Evolutionary conservation across 2,797 vertebrate species (phyloP).

Genomic region (Chromis chromis): DNA sequence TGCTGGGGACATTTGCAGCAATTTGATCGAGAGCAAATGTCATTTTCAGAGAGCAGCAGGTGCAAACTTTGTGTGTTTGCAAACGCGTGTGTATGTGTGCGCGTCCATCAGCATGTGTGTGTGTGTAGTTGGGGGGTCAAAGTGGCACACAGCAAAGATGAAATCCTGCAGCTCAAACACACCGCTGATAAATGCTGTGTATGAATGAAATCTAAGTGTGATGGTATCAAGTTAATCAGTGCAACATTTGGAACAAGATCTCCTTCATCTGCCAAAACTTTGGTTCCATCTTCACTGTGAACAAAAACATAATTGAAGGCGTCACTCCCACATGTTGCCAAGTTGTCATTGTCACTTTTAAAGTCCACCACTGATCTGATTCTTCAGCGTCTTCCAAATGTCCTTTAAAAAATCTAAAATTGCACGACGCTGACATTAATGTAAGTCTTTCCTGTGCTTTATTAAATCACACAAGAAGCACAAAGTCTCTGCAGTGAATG

Average conservation of each 20-base stretch:
- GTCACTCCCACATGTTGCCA: not conserved
- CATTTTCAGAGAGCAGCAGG: constrained; percentile 58
- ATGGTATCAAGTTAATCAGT: not conserved
- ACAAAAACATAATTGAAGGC: not conserved
- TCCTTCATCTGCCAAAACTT: not conserved
- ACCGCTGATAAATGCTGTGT: not conserved
- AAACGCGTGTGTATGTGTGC: constrained; percentile 2
- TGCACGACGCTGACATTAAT: not conserved
- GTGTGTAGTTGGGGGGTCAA: constrained; percentile 14
- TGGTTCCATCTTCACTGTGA: not conserved
- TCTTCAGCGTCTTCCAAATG: not conserved
- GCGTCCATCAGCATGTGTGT: not conserved
- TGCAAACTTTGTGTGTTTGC: constrained; percentile 58
- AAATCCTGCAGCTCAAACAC: constrained; percentile 11
- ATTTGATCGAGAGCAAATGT: constrained; percentile 12
- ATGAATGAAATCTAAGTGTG: not conserved
- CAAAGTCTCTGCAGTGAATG: not conserved
- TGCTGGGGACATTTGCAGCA: not conserved
- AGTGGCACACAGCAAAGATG: constrained; percentile 18
- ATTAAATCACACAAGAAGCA: not conserved
- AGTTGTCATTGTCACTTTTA: not conserved
- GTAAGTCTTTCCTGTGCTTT: too few species aligned
- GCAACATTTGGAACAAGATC: not conserved
- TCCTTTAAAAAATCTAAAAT: not conserved
- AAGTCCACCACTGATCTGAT: not conserved